Evolutionary conservation across 1,140 invertebrate species (phyloP).

Genomic region (Myzus persicae): DNA sequence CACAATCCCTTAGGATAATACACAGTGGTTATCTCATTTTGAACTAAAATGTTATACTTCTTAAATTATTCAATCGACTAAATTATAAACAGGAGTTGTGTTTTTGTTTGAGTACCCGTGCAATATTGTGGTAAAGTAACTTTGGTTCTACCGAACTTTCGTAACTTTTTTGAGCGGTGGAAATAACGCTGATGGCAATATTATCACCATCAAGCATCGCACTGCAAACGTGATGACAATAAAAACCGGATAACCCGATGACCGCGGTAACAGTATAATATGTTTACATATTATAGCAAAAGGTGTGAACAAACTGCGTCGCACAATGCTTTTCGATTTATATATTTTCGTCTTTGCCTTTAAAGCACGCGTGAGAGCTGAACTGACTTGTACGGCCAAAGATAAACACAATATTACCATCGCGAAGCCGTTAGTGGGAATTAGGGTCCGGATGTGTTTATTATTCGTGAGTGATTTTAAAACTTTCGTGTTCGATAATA

Average conservation of each 20-base stretch:
- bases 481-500: neutral
- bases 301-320: neutral
- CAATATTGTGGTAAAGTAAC: neutral
- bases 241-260: neutral
- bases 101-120: neutral
- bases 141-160: neutral
- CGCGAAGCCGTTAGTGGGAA: neutral
- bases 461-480: neutral
- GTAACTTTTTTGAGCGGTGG: neutral
- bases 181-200: neutral
- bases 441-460: neutral
- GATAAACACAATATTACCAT: neutral
- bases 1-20: neutral
- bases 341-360: neutral
- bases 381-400: neutral
- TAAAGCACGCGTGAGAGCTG: neutral
- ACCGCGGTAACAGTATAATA: neutral
- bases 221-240: neutral
- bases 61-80: constrained; percentile 36
- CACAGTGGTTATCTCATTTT: neutral
- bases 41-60: neutral
- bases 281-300: too few relatives aligned
- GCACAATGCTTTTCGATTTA: neutral
- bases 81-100: neutral
- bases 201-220: neutral